Evolutionary conservation across 2,888 invertebrate genomes (phyloP), one percentile per base, ranked within the genome.

Genomic region (Chrysotoxum bicinctum): DNA sequence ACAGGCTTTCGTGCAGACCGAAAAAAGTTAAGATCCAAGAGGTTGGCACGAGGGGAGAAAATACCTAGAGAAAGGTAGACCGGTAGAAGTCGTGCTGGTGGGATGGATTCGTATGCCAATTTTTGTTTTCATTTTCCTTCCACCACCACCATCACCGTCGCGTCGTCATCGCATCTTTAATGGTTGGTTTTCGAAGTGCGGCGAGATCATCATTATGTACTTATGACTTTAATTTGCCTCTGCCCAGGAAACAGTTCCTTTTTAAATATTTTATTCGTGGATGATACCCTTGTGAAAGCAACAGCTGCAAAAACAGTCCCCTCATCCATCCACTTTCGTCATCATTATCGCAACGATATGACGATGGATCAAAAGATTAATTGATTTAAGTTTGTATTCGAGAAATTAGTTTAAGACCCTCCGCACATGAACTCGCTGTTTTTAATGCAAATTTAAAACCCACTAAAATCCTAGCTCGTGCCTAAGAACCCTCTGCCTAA

Each of bases 201-300:
- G 72, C 58, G 35, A 69, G 73, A 73, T 78, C 78, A 78, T 83
- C 69, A 78, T 82, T 72, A 76, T 72, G 81, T 81, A 75, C 81
- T 81, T 82, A 83, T 73, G 82, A 77, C 77, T 83, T 78, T 74
- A 83, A 78, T 84, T 56, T 69, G 69, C 43, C 45, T 70, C 69
- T 74, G 58, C 35, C 62, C 64, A 35, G 35, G 37, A 12, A 73
- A 62, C 69, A 10, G 30, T 40, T 30, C 26, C n/a, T 12, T 56
- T n/a, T 40, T 64, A 32, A 48, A 32, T 62, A 54, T 43, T 23
- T 48, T 35, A 60, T 64, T 43, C 56, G 50, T 37, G 52, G 56
- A 40, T 48, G 45, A 40, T 74, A 30, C 66, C 54, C 54, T 62
- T 83, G 78, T 62, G 68, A 83, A 48, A 77, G 82, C 78, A 82